A percentile compares a stretch with the other conserved stretches of the same genome.
Conservation (phyloP, 1,140 invertebrate genomes). For the Paralvinella palmiformis region DNA sequence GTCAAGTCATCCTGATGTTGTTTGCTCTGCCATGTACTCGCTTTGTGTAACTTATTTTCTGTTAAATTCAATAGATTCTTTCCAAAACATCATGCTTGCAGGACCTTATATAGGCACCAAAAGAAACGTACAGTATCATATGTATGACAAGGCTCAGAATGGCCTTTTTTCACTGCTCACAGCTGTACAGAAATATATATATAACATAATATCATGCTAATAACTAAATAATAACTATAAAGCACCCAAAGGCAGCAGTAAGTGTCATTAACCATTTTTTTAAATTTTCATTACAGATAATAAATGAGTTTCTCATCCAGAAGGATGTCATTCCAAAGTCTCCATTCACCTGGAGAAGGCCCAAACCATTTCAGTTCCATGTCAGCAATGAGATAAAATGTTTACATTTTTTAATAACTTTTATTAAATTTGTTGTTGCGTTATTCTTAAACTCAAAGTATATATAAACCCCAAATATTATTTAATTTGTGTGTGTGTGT, state of each 20-base stretch:
- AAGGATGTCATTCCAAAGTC: conserved; percentile 50
- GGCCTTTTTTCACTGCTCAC: not conserved
- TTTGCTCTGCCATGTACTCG: too few relatives aligned
- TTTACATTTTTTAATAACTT: not conserved
- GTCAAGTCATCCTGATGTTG: too few relatives aligned
- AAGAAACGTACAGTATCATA: too few relatives aligned
- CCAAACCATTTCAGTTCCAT: conserved; percentile 20
- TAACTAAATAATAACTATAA: not conserved
- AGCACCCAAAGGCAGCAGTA: not conserved
- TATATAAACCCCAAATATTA: not conserved
- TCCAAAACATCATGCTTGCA: too few relatives aligned
- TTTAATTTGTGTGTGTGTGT: not conserved
- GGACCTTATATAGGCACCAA: too few relatives aligned
- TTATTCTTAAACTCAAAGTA: not conserved
- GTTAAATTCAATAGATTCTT: too few relatives aligned
- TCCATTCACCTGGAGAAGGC: conserved; percentile 21
- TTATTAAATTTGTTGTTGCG: not conserved
- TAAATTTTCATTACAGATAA: conserved; percentile 52
- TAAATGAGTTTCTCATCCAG: conserved; percentile 65
- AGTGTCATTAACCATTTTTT: conserved; percentile 50
- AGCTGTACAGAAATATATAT: not conserved
- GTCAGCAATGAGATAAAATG: conserved; percentile 12
- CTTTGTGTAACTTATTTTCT: too few relatives aligned
- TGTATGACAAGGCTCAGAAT: too few relatives aligned
- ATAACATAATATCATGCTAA: not conserved